phyloP scores from a whole-genome alignment of 1,140 invertebrate genomes.

The Diuraphis noxia region DNA sequence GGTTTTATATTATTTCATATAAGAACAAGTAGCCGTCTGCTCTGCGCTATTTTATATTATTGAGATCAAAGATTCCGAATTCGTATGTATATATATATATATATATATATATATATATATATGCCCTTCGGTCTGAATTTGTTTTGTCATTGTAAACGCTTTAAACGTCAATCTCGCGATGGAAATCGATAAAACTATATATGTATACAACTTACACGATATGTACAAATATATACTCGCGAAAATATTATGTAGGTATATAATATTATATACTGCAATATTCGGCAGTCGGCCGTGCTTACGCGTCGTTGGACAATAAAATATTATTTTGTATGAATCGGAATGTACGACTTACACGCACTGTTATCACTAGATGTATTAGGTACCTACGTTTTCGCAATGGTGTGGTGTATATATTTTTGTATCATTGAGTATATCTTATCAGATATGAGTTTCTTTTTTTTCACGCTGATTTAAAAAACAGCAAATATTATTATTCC shows the following conservation, averaged over 20 bases:
- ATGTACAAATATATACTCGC: not conserved
- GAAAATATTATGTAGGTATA: not conserved
- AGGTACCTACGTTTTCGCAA: not conserved
- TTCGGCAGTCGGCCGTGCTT: no score
- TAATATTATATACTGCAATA: not conserved
- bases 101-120: no score
- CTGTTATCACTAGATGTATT: not conserved
- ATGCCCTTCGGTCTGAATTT: not conserved
- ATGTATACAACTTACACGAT: not conserved
- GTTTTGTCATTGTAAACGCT: not conserved
- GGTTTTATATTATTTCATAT: not conserved
- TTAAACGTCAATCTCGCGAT: not conserved
- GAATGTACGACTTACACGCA: no score
- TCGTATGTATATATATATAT: no score
- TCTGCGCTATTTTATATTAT: not conserved
- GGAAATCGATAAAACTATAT: not conserved
- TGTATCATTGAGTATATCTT: no score
- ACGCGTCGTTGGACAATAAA: no score
- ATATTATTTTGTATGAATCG: no score
- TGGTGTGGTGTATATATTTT: no score
- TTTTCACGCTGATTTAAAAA: not conserved
- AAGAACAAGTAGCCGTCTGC: not conserved
- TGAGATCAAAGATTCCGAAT: constrained; percentile 6
- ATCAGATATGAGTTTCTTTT: not conserved
- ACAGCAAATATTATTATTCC: not conserved